Base-by-base conservation (phyloP, 2,113 vertebrate species). In the Cyanoderma ruficeps region DNA sequence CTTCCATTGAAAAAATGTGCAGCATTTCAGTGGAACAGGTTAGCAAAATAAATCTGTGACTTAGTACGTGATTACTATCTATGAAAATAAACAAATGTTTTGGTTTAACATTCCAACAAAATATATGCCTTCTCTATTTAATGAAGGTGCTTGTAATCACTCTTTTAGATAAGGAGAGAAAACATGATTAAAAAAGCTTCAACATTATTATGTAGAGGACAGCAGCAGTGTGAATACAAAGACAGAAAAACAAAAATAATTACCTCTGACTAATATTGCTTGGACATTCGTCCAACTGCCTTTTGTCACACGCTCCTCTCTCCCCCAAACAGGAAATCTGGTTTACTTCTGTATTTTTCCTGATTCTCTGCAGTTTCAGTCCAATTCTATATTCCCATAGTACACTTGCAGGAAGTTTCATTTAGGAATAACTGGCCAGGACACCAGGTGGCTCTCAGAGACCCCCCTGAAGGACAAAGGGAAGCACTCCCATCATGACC, bases 51-150 rank as follows among this genome's bases (percentile, higher is more conserved):
- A 28, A 57, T 15, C 68, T 65, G 42, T 41, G 50, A 59, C 25
- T 57, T 13, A 15, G 25, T 20, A 23, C 25, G 31, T 23, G 47
- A 59, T 35, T 70, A 59, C 33, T 9, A 28, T 10, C 41, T 65
- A 35, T 20, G 63, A 93, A 91, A 83, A 35, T 22, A 65, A 77
- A 46, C 30, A 89, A 80, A 90, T 16, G 41, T 35, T 20, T 87
- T 49, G 56, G 47, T 68, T 87, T 69, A 83, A 35, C 20, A 50
- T 80, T 72, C 60, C 37, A 53, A n/a, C 30, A 63, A 65, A 82
- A 64, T 6, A 37, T 2, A 10, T 0, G 1, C 2, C 16, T 46
- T 68, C 31, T 68, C 12, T 61, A 69, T 21, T 57, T 57, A 49
- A 28, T 39, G 30, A 57, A 49, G n/a, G 49, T 72, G 56, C 42